Evolutionary conservation across 2,888 invertebrate genomes (phyloP).

Genomic region (Pomacea canaliculata): DNA sequence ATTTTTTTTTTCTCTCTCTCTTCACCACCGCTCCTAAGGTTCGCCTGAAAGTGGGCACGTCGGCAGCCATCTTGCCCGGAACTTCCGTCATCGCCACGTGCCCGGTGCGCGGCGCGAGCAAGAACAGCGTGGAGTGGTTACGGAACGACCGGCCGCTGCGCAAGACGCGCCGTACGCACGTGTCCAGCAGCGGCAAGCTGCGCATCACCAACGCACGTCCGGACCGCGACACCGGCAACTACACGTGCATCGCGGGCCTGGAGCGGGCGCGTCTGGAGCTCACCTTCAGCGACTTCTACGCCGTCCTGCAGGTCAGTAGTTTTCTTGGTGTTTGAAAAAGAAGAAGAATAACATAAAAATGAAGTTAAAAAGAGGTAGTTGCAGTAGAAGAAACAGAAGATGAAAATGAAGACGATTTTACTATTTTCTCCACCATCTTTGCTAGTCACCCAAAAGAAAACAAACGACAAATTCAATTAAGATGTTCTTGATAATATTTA

Average conservation of each 20-base stretch:
- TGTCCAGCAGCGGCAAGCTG: constrained; percentile 45
- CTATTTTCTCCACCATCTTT: too few species aligned
- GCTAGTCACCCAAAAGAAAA: too few species aligned
- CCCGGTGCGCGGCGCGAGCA: constrained; percentile 54
- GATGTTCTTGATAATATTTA: too few species aligned
- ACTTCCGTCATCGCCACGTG: constrained; percentile 59
- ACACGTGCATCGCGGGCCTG: constrained; percentile 57
- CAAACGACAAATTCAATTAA: too few species aligned
- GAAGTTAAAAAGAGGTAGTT: neutral
- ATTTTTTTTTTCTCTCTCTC: too few species aligned
- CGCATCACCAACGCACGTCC: constrained; percentile 50
- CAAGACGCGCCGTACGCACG: constrained; percentile 36
- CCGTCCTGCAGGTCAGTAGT: constrained; percentile 42
- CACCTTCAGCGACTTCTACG: constrained; percentile 49
- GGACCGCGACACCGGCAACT: constrained; percentile 53
- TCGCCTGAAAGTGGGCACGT: constrained; percentile 55
- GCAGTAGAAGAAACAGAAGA: too few species aligned
- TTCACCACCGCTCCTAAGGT: constrained; percentile 25
- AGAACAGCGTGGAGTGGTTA: constrained; percentile 59
- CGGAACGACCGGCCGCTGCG: constrained; percentile 46
- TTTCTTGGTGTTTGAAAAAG: too few species aligned
- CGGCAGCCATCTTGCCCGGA: constrained; percentile 57
- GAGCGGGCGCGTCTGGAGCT: constrained; percentile 52
- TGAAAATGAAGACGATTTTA: too few species aligned
- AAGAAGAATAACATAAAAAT: neutral